These are phyloP conservation scores for Cavia porcellus DNA, from an alignment of 2,113 vertebrate species.

Conservation along the genomic window DNA sequence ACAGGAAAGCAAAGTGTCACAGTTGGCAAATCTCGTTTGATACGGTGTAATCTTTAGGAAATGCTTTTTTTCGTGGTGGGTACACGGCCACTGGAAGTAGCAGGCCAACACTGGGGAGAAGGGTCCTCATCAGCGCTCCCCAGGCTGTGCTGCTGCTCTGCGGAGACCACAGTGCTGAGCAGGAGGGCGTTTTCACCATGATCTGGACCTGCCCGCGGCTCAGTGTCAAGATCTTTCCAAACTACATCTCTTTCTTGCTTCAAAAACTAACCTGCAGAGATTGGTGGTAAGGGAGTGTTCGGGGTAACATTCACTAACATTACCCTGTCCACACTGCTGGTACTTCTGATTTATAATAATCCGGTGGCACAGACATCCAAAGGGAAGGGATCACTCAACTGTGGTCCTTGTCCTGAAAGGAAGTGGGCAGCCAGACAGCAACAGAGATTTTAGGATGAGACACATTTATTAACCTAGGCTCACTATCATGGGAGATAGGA, in stretches of 20 bases:
- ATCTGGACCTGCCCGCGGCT: background rate
- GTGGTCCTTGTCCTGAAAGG: background rate
- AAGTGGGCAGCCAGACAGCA: background rate
- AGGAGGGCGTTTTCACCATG: background rate
- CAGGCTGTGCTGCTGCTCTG: background rate
- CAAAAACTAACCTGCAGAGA: background rate
- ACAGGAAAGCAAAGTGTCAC: background rate
- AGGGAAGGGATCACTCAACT: background rate
- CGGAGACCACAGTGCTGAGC: background rate
- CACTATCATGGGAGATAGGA: background rate
- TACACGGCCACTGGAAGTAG: background rate
- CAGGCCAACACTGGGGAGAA: background rate
- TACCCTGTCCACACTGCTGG: background rate
- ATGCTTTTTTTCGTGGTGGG: background rate
- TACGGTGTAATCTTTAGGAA: background rate
- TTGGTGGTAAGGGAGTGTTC: background rate
- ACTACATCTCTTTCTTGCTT: background rate
- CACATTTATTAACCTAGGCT: background rate
- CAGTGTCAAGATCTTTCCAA: background rate
- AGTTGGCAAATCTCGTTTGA: background rate
- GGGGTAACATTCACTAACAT: background rate
- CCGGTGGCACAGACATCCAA: background rate
- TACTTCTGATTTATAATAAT: background rate
- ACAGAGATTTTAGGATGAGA: background rate
- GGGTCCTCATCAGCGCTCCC: accelerated